phyloP scores from a whole-genome alignment of 2,113 vertebrate species.

The Trematocara marginatum region DNA sequence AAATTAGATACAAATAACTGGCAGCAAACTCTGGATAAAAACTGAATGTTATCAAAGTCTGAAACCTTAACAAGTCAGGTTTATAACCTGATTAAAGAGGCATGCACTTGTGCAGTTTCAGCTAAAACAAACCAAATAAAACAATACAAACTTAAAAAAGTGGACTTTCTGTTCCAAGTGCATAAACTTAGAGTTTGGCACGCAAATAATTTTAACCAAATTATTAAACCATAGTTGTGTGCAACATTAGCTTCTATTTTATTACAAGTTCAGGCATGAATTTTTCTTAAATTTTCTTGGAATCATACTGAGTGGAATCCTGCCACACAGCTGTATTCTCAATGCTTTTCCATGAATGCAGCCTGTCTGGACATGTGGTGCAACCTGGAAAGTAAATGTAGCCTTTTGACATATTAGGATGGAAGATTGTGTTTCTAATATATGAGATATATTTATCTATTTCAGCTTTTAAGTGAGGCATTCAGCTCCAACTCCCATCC shows the following conservation, averaged over 20 bases:
- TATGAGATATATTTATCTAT: not conserved
- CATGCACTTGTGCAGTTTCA: not conserved
- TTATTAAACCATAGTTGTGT: not conserved
- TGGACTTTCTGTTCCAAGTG: not conserved
- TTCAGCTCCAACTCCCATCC: not conserved
- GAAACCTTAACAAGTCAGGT: not conserved
- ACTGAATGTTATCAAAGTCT: not conserved
- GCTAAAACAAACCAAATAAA: not conserved
- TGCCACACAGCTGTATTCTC: not conserved
- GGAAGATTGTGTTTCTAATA: not conserved
- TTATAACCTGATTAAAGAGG: not conserved
- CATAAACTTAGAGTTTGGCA: not conserved
- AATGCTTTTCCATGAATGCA: not conserved
- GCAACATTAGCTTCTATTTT: not conserved
- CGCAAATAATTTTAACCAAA: not conserved
- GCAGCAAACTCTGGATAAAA: not conserved
- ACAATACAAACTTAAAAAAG: not conserved
- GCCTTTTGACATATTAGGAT: slow-evolving; percentile 16
- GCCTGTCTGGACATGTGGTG: slow-evolving; percentile 12
- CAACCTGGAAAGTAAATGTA: not conserved
- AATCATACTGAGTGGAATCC: not conserved
- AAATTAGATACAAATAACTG: not conserved
- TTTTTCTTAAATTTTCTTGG: not conserved
- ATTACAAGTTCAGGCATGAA: not conserved
- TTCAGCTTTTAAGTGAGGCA: not conserved